A percentile compares a stretch with the other conserved stretches of the same genome.
These are phyloP conservation scores for Chlorops oryzae DNA, from an alignment of 1,140 invertebrate genomes.

Conservation along the genomic window DNA sequence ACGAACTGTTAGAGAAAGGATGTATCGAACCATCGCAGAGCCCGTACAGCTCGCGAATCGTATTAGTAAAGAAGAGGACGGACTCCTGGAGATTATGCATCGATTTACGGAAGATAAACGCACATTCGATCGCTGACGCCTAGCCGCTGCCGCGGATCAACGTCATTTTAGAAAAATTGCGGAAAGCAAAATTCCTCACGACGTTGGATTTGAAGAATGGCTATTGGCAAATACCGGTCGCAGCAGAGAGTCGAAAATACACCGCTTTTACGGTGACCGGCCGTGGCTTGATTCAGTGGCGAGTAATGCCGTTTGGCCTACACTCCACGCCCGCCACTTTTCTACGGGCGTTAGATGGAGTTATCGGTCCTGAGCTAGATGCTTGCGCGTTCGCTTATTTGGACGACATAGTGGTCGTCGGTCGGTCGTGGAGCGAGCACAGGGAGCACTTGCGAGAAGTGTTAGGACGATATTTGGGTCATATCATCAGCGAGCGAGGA, in stretches of 20 bases:
- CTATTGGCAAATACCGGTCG: conserved; percentile 42
- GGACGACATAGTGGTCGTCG: conserved; percentile 46
- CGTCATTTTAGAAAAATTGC: conserved; percentile 38
- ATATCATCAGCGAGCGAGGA: conserved; percentile 28
- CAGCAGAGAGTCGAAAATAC: conserved; percentile 25
- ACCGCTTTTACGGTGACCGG: conserved; percentile 49
- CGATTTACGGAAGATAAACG: conserved; percentile 40
- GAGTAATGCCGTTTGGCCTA: conserved; percentile 48
- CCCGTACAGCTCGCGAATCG: conserved; percentile 37
- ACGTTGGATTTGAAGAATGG: conserved; percentile 45
- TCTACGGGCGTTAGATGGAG: conserved; percentile 37
- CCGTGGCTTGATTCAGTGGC: conserved; percentile 45
- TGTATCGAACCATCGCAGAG: conserved; percentile 36
- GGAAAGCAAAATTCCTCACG: conserved; percentile 31
- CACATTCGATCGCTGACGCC: conserved; percentile 29
- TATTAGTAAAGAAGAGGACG: conserved; percentile 41
- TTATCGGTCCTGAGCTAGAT: conserved; percentile 20
- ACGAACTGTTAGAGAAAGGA: too few relatives aligned
- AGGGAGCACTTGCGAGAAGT: conserved; percentile 25
- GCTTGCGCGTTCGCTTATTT: conserved; percentile 41
- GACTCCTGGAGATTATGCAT: conserved; percentile 33
- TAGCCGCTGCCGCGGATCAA: conserved; percentile 49
- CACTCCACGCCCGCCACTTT: conserved; percentile 45
- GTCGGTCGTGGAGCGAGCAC: conserved; percentile 40
- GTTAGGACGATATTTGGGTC: conserved; percentile 26